Evolutionary conservation across 2,888 invertebrate species (phyloP).

Genomic region (Branchellion lobata): DNA sequence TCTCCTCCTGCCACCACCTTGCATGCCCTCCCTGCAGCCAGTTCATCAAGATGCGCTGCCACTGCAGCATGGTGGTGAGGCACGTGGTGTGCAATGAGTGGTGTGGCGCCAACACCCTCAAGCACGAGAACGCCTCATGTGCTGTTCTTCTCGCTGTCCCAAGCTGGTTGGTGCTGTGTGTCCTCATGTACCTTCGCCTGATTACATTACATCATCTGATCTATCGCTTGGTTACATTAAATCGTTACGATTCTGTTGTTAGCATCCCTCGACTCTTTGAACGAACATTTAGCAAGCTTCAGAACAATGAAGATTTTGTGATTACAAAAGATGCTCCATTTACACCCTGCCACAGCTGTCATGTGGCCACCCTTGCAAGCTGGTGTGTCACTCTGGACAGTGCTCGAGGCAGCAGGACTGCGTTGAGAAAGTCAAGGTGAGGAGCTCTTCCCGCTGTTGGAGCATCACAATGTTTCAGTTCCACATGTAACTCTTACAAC

Average conservation of each 20-base stretch:
- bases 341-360: slow-evolving; percentile 67
- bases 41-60: slow-evolving; percentile 68
- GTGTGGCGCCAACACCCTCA: slow-evolving; percentile 62
- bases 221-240: too few species aligned
- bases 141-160: slow-evolving; percentile 83
- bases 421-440: slow-evolving; percentile 73
- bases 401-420: slow-evolving; percentile 68
- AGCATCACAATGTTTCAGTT: too few species aligned
- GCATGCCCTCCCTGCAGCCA: slow-evolving; percentile 73
- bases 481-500: not conserved
- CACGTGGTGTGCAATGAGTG: slow-evolving; percentile 75
- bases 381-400: slow-evolving; percentile 58
- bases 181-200: not conserved
- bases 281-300: not conserved
- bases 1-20: slow-evolving; percentile 67
- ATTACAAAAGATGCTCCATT: not conserved
- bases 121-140: slow-evolving; percentile 64
- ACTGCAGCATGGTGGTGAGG: slow-evolving; percentile 77
- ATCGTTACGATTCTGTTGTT: too few species aligned
- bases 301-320: not conserved
- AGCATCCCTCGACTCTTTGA: not conserved
- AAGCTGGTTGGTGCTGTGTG: slow-evolving; percentile 72
- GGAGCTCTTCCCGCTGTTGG: not conserved
- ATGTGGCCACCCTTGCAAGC: slow-evolving; percentile 75
- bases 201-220: not conserved